Conservation (phyloP, 2,797 vertebrate species). For the Muscicapa comitata region DNA sequence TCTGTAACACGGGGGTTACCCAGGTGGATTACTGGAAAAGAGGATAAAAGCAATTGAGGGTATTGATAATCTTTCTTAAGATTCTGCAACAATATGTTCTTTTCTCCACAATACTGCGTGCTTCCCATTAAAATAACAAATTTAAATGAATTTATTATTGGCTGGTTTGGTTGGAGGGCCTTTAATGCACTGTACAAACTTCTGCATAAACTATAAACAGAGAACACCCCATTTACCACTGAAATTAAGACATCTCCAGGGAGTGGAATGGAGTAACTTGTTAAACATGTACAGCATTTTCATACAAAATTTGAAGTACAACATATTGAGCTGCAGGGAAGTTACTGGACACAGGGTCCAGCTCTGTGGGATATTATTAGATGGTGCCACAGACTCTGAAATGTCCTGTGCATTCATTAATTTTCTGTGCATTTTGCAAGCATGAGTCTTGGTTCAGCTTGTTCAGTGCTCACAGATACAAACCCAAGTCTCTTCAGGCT, state of each 20-base stretch:
- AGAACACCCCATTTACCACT: background rate
- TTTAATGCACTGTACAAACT: background rate
- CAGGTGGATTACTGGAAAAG: background rate
- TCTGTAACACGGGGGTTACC: background rate
- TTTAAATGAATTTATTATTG: background rate
- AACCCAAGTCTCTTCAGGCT: background rate
- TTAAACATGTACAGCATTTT: background rate
- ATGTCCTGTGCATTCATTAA: background rate
- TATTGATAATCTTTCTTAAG: background rate
- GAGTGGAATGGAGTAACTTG: background rate
- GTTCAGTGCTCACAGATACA: background rate
- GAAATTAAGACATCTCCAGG: background rate
- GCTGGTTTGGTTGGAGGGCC: background rate
- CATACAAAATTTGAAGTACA: background rate
- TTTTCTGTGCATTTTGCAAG: background rate
- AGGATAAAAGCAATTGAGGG: background rate
- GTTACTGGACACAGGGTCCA: background rate
- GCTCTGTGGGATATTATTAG: background rate
- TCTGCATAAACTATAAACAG: background rate
- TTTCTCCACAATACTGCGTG: background rate
- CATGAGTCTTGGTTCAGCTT: background rate
- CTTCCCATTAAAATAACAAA: background rate
- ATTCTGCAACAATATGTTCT: background rate
- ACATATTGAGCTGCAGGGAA: background rate
- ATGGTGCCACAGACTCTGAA: background rate